phyloP scores from a whole-genome alignment of 2,113 vertebrate genomes.

The Phrynosoma platyrhinos region DNA sequence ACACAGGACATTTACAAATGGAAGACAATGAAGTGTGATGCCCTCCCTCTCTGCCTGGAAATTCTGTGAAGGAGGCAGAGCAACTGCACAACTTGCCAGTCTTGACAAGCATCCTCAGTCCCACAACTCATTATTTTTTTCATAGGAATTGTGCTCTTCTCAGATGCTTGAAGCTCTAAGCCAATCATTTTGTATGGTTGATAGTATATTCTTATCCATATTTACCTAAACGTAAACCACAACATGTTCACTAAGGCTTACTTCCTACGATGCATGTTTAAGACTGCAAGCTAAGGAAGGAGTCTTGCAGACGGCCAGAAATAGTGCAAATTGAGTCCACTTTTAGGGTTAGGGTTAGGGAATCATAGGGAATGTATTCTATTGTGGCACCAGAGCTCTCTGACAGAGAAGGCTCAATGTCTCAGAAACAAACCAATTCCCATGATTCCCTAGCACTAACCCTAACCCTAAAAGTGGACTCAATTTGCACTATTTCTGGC shows the following conservation, averaged over 20 bases:
- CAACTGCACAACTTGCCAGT: not conserved
- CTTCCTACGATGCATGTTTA: not conserved
- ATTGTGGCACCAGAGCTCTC: too few species aligned
- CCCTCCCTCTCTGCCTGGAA: too few species aligned
- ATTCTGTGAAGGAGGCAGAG: not conserved
- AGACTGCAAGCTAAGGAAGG: rapidly evolving
- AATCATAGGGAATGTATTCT: too few species aligned
- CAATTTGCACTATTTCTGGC: too few species aligned
- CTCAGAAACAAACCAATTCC: too few species aligned
- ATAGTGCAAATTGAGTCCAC: too few species aligned
- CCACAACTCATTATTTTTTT: not conserved
- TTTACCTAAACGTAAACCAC: not conserved
- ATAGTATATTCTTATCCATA: not conserved
- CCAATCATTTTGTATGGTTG: not conserved
- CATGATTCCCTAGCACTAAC: too few species aligned
- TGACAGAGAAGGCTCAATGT: too few species aligned
- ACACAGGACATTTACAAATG: not conserved
- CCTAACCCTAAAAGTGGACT: too few species aligned
- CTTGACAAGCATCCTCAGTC: not conserved
- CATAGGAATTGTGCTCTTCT: not conserved
- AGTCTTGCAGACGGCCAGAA: too few species aligned
- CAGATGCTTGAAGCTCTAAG: not conserved
- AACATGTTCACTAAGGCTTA: not conserved
- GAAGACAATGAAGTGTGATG: not conserved
- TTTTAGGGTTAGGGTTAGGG: too few species aligned